phyloP scores from a whole-genome alignment of 2,888 invertebrate species.

The Apotomis betuletana region DNA sequence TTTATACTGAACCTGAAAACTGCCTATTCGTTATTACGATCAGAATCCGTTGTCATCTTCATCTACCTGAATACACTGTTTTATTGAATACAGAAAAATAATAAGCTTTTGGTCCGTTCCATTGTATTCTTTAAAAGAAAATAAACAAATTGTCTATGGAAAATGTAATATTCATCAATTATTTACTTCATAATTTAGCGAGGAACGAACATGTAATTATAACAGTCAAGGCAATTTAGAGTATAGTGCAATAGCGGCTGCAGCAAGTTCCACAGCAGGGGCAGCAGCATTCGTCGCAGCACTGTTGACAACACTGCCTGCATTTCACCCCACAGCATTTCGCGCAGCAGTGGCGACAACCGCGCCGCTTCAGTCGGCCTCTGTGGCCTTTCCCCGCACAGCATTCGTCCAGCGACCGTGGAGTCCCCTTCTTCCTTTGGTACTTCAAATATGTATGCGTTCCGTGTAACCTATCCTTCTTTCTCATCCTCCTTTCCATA shows the following conservation, averaged over 20 bases:
- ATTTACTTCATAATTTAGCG: not conserved
- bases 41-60: no score
- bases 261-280: conserved; percentile 11
- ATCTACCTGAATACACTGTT: no score
- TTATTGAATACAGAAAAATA: no score
- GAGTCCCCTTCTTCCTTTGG: conserved; percentile 55
- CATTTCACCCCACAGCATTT: not conserved
- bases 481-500: conserved; percentile 62
- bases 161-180: not conserved
- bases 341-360: conserved; percentile 45
- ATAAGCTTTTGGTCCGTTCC: no score
- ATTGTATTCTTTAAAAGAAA: no score
- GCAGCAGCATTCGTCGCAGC: conserved; percentile 26
- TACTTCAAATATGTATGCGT: conserved; percentile 60
- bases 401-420: conserved; percentile 53
- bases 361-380: conserved; percentile 57
- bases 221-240: not conserved
- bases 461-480: conserved; percentile 61
- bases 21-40: no score
- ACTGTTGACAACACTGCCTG: conserved; percentile 6
- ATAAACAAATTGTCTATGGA: no score
- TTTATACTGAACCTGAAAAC: no score
- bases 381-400: conserved; percentile 73
- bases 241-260: conserved; percentile 23
- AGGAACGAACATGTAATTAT: not conserved